Conservation (phyloP, 2,888 invertebrate genomes). For the Aporophyla nigra region DNA sequence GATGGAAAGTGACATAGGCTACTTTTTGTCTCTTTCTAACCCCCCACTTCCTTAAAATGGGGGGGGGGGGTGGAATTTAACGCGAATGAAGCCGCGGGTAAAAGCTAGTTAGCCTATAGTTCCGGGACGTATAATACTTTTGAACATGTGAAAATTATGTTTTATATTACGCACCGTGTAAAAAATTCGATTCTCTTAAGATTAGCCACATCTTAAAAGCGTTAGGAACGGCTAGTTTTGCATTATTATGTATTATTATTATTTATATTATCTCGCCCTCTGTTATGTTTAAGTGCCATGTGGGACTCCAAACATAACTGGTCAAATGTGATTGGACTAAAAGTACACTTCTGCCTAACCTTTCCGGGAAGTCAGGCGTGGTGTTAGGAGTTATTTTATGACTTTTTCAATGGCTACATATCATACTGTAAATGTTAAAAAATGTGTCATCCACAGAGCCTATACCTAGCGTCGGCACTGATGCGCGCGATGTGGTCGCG, state of each 20-base stretch:
- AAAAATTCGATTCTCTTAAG: neutral
- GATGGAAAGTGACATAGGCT: too few species aligned
- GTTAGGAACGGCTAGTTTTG: neutral
- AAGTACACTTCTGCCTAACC: too few species aligned
- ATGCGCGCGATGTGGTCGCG: slow-evolving; percentile 98
- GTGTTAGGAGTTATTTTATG: neutral
- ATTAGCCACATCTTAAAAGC: neutral
- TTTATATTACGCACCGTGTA: neutral
- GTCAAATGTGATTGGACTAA: neutral
- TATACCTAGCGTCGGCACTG: slow-evolving; percentile 96
- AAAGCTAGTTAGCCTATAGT: too few species aligned
- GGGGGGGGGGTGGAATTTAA: too few species aligned
- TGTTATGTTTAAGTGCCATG: too few species aligned
- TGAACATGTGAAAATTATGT: neutral
- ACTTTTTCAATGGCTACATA: neutral
- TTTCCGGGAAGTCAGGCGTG: too few species aligned
- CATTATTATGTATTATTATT: too few species aligned
- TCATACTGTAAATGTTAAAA: neutral
- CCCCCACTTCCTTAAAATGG: too few species aligned
- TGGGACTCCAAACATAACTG: neutral
- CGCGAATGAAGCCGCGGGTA: too few species aligned
- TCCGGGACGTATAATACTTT: neutral
- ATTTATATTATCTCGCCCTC: too few species aligned
- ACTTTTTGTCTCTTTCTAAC: too few species aligned
- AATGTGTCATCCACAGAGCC: slow-evolving; percentile 90